Conservation (phyloP, 2,888 invertebrate species). For the Yponomeuta evonymella region DNA sequence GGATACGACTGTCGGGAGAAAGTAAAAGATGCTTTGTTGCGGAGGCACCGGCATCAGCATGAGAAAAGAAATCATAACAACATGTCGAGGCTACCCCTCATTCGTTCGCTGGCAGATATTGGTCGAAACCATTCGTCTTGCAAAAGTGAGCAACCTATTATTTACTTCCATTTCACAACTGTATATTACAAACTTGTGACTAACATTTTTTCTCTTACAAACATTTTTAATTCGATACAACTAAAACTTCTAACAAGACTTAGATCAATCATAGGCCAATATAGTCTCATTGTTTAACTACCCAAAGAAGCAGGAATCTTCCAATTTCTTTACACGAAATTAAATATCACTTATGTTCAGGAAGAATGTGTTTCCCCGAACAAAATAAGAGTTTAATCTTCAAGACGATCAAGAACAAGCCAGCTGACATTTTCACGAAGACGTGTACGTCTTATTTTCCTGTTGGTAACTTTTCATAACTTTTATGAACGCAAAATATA, state of each 20-base stretch:
- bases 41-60: slow-evolving; percentile 96
- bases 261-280: too few species aligned
- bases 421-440: too few species aligned
- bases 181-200: neutral
- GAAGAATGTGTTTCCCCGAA: neutral
- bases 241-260: neutral
- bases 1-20: slow-evolving; percentile 85
- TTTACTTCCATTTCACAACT: neutral
- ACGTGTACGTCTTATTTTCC: too few species aligned
- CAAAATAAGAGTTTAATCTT: neutral
- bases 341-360: too few species aligned
- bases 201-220: too few species aligned
- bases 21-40: slow-evolving; percentile 87
- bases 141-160: slow-evolving; percentile 85
- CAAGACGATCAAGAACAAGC: neutral
- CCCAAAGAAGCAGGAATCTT: too few species aligned
- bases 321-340: too few species aligned
- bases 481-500: too few species aligned
- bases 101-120: slow-evolving; percentile 96
- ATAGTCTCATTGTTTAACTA: too few species aligned
- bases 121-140: slow-evolving; percentile 95
- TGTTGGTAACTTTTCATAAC: too few species aligned
- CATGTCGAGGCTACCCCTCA: slow-evolving; percentile 89
- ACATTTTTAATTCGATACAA: neutral
- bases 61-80: slow-evolving; percentile 85